Base-by-base conservation (phyloP, 2,888 invertebrate species). In the Eilema depressum region DNA sequence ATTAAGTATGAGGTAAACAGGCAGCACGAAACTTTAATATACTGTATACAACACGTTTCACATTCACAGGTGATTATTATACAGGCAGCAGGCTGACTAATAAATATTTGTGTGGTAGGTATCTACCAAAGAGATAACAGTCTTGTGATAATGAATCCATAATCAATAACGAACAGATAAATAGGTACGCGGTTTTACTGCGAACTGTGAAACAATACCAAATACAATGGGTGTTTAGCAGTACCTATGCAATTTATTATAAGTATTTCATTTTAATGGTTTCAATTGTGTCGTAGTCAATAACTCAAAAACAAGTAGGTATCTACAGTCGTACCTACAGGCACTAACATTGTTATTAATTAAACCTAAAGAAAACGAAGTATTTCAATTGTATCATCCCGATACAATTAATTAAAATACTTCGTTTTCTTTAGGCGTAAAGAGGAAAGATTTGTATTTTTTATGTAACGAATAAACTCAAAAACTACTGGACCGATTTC, bases 111-210 rank as follows among this genome's bases (percentile, higher is more conserved):
- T 70, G 60, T 74, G 75, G 63, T 82, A 83, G 75, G 63, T 82
- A 83, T 75, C 77, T 73, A 75, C 61, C 26, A 73, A 70, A 61
- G 63, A 81, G 82, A 82, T 82, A 82, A 83, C 76, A 59, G 66
- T 66, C 73, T 73, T 65, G 71, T 76, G 82, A 82, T 82, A 81
- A 75, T 71, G 71, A 66, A 26, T 66, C 63, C 63, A 66, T 77
- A 82, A 78, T 83, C 82, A 75, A 83, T 81, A 81, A 68, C 68
- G 41, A 33, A 30, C n/a, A 33, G 61, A 61, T 61, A 53, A 26
- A 23, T 65, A 53, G 53, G 26, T 56, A 53, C 53, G 41, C 28
- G 26, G 26, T 26, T 28, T 64, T 41, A 63, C 20, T 63, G 26
- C 41, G 26, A 63, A 63, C 26, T 26, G 20, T 3, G 53, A 53